Base-by-base conservation (phyloP, 2,888 invertebrate species). In the Mesoligia furuncula region DNA sequence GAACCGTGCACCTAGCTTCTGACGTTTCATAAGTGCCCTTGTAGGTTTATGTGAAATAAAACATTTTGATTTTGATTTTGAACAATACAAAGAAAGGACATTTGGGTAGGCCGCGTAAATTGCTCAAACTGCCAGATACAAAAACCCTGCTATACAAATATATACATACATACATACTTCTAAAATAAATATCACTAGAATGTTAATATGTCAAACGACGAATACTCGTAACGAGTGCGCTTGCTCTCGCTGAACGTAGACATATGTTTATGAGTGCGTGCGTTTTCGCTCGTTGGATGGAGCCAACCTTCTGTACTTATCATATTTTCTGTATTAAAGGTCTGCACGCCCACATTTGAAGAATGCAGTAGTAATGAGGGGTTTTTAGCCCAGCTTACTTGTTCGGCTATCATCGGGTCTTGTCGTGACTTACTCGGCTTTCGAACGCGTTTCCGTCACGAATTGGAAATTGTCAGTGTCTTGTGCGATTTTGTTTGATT, bases 291-390 rank as follows among this genome's bases (percentile, higher is more conserved):
- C 11, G 45, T 9, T 59, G 9, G n/a, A 27, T 3, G 2, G 15
- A 51, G 11, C 1, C 8, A 42, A 27, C 17, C 75, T 75, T 64
- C 54, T 81, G 75, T 11, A 24, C 54, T 24, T 48, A 48, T 54
- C 24, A 24, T 57, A 75, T 48, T 48, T 81, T 54, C 54, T 27
- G 6, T 39, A n/a, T 17, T 31, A 64, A 64, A 84, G 81, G 81
- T 75, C 59, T 61, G 36, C 51, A 17, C 90, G 77, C 84, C 80
- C 81, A 89, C 82, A 77, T 80, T 79, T 70, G 77, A 83, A 87
- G 85, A 87, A 89, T 90, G 89, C 87, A 90, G 89, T 88, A 89
- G 81, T 91, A 92, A 93, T 92, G 85, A 91, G 86, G 87, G 92
- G 90, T 89, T 91, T 90, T 90, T 89, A 85, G 77, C 84, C 85